phyloP scores from a whole-genome alignment of 2,797 vertebrate species.

The Menidia menidia region DNA sequence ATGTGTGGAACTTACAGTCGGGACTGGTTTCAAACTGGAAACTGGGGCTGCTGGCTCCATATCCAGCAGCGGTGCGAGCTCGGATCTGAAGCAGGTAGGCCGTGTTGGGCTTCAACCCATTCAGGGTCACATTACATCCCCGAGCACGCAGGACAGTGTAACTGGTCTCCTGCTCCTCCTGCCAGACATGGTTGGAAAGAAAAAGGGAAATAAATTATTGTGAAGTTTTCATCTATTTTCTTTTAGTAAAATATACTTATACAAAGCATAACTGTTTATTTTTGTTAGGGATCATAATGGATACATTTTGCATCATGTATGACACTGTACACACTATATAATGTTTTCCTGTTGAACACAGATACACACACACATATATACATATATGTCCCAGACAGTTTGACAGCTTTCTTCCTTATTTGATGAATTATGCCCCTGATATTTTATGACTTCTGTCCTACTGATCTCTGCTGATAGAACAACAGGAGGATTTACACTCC shows the following conservation, averaged over 20 bases:
- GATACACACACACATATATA: conserved; percentile 13
- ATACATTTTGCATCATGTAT: background rate
- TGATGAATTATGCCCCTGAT: conserved; percentile 66
- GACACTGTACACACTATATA: conserved; percentile 18
- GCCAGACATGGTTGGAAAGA: conserved; percentile 46
- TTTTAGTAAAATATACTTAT: background rate
- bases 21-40: conserved; percentile 98
- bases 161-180: conserved; percentile 99
- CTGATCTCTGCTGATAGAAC: conserved; percentile 74
- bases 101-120: conserved; percentile 93
- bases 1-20: conserved; percentile 86
- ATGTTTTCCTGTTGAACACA: background rate
- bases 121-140: conserved; percentile 94
- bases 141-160: conserved; percentile 96
- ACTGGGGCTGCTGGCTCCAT: conserved; percentile 93
- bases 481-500: conserved; percentile 71
- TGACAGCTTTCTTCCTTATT: conserved; percentile 47
- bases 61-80: conserved; percentile 95
- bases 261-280: background rate
- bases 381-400: conserved; percentile 34
- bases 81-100: conserved; percentile 96
- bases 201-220: conserved; percentile 16
- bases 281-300: conserved; percentile 30
- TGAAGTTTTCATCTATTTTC: background rate
- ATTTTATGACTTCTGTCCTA: conserved; percentile 71